Base-by-base conservation (phyloP, 2,113 vertebrate genomes). In the Callionymus lyra region DNA sequence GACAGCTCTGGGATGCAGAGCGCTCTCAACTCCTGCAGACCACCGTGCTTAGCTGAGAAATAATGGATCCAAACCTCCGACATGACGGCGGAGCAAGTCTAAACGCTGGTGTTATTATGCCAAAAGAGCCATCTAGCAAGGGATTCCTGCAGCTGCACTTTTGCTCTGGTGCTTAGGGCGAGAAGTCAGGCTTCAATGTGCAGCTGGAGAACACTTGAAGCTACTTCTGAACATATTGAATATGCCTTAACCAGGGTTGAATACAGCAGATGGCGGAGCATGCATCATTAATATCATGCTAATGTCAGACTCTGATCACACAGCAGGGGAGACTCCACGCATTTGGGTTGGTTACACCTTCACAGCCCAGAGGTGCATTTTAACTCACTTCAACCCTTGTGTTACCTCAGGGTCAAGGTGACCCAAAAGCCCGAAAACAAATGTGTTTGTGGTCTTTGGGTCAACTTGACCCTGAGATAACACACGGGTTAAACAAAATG, bases 11-110 rank as follows among this genome's bases (percentile, higher is more conserved):
- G 55, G 57, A 65, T 33, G 44, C 35, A 1, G 31, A 50, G 57
- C 8, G 45, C 50, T 47, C 54, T 45, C 18, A 50, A 42, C 58
- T 65, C 53, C 45, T 36, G 46, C 45, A 48, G 64, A 56, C 58
- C 56, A 31, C 47, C 43, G 58, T 63, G 60, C 44, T 63, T 62
- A 56, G 31, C 58, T 41, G 48, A 63, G 72, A 50, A 67, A 56
- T 76, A 80, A 80, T 68, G 74, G 70, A 72, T 41, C 53, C 65
- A 64, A 59, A 63, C 69, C 67, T 68, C 53, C 65, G 47, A 53
- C 53, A 66, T 57, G 59, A 63, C 44, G 60, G 51, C 54, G 37
- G 56, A 48, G 48, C 35, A 64, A 74, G 50, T 46, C 56, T 72
- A 70, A 75, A 70, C 38, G 53, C 44, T 41, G 36, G 44, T 65